A percentile compares a stretch with the other conserved stretches of the same genome.
Conservation (phyloP, 2,113 vertebrate species). For the Athene cunicularia region DNA sequence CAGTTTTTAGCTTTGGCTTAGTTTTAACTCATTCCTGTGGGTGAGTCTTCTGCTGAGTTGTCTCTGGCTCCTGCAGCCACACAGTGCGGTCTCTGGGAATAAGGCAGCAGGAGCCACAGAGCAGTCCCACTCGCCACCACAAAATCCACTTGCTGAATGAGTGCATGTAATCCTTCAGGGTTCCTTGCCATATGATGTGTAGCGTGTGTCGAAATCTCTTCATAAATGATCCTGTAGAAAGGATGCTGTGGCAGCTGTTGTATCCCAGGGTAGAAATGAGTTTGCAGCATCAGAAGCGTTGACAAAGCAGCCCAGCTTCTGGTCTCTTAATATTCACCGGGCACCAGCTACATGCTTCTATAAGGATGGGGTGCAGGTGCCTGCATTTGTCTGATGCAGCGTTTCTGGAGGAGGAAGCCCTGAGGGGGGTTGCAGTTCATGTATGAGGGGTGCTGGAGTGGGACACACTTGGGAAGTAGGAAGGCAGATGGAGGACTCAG, state of each 20-base stretch:
- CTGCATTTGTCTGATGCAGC: neutral
- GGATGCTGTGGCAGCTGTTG: neutral
- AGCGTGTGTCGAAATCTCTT: neutral
- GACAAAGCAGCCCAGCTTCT: neutral
- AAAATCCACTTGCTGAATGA: neutral
- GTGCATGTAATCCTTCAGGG: neutral
- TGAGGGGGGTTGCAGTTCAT: neutral
- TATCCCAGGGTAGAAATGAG: neutral
- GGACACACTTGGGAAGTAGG: neutral
- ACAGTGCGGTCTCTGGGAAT: neutral
- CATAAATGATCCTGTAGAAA: neutral
- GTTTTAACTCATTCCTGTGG: neutral
- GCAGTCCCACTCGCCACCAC: neutral
- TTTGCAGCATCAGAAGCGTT: neutral
- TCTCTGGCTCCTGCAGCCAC: neutral
- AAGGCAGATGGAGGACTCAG: neutral
- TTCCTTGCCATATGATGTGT: neutral
- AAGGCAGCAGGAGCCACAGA: neutral
- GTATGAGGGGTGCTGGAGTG: neutral
- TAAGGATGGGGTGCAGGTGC: neutral
- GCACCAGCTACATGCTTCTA: rapidly evolving
- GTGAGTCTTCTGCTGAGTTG: neutral
- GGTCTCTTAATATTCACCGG: neutral
- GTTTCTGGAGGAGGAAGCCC: neutral
- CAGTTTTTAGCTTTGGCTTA: neutral